These are phyloP conservation scores for Chlorocebus sabaeus DNA, from an alignment of 2,113 vertebrate species.

Conservation along the genomic window DNA sequence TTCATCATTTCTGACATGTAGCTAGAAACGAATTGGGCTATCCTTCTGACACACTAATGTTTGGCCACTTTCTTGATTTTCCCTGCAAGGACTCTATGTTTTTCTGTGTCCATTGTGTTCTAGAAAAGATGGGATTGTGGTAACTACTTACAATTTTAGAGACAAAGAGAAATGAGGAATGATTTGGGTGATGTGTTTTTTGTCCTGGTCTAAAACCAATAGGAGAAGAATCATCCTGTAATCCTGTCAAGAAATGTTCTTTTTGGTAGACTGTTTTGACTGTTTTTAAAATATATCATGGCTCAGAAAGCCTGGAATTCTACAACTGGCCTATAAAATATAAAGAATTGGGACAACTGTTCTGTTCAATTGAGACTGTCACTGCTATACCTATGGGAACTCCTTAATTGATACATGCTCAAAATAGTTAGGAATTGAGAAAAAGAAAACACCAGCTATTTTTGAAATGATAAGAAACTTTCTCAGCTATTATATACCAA, in stretches of 20 bases:
- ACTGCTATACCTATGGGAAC: background rate
- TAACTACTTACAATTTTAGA: background rate
- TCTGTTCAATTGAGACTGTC: conserved; percentile 50
- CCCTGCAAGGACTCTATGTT: background rate
- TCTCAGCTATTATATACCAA: background rate
- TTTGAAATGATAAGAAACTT: conserved; percentile 53
- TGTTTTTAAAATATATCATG: conserved; percentile 24
- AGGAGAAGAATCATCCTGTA: background rate
- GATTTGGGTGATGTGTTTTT: background rate
- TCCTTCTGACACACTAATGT: background rate
- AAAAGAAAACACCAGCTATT: conserved; percentile 29
- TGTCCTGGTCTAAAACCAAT: background rate
- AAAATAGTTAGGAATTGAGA: conserved; percentile 57
- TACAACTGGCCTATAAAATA: background rate
- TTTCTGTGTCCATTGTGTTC: background rate
- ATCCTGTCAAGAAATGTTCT: background rate
- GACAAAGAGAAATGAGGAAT: background rate
- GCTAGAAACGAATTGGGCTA: background rate
- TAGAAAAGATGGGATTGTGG: background rate
- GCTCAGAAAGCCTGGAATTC: background rate
- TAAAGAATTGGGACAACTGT: conserved; percentile 49
- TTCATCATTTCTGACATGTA: background rate
- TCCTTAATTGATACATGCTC: conserved; percentile 53
- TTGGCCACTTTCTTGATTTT: background rate
- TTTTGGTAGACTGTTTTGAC: conserved; percentile 15